phyloP scores from a whole-genome alignment of 2,888 invertebrate species.

The Ornithoptera priamus region DNA sequence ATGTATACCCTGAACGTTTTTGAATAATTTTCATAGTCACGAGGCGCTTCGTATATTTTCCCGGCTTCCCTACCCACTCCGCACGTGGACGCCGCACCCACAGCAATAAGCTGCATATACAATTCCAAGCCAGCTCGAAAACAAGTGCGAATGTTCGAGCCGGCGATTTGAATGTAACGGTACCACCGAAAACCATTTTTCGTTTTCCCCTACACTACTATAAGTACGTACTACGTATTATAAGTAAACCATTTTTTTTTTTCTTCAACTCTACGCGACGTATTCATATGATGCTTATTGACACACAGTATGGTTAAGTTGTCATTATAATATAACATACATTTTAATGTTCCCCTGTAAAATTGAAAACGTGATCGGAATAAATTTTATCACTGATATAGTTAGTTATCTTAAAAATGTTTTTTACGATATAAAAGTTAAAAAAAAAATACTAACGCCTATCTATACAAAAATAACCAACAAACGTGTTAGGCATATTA shows the following conservation, averaged over 20 bases:
- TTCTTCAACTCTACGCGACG: constrained; percentile 2
- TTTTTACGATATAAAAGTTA: not conserved
- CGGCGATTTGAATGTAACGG: not conserved
- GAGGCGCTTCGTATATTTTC: not conserved
- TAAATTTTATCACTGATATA: not conserved
- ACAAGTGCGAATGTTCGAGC: too few species aligned
- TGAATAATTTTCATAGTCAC: not conserved
- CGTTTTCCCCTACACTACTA: not conserved
- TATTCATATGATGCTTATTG: constrained; percentile 7
- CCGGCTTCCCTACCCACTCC: not conserved
- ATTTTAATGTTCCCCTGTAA: not conserved
- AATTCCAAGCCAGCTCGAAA: not conserved
- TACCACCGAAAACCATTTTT: not conserved
- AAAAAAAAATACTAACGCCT: not conserved
- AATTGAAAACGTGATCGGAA: constrained; percentile 16
- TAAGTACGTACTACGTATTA: too few species aligned
- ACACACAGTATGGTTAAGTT: not conserved
- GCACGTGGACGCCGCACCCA: not conserved
- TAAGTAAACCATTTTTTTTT: not conserved
- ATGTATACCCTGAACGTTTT: not conserved
- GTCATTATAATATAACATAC: constrained; percentile 6
- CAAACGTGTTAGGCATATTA: too few species aligned
- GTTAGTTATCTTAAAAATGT: not conserved
- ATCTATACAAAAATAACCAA: too few species aligned
- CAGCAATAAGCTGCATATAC: not conserved